Evolutionary conservation across 2,888 invertebrate genomes (phyloP).

Genomic region (Himalopsyche kuldschensis): DNA sequence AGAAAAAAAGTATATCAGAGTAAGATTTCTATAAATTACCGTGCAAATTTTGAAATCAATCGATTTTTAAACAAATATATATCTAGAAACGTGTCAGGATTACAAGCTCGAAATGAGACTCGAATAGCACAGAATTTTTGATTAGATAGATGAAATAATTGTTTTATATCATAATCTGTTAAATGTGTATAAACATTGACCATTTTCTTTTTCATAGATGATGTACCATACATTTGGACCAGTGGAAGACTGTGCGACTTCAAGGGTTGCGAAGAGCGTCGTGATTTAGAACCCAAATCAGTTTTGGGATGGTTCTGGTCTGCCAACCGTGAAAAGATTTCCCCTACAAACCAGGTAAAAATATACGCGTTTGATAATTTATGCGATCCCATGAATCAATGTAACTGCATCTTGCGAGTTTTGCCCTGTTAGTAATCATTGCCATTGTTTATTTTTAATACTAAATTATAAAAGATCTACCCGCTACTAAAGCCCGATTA

Average conservation of each 20-base stretch:
- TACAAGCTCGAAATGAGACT: neutral
- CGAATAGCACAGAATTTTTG: neutral
- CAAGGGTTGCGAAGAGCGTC: conserved; percentile 86
- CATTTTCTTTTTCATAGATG: conserved; percentile 57
- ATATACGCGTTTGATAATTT: neutral
- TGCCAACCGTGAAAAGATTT: conserved; percentile 82
- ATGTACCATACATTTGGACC: conserved; percentile 92
- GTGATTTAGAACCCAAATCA: conserved; percentile 83
- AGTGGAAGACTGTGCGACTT: conserved; percentile 91
- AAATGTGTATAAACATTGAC: neutral
- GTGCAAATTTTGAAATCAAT: too few relatives aligned
- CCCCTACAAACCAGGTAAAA: conserved; percentile 72
- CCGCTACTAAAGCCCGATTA: too few relatives aligned
- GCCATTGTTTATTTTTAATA: too few relatives aligned
- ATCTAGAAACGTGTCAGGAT: too few relatives aligned
- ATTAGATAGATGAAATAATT: neutral
- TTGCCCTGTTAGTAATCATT: too few relatives aligned
- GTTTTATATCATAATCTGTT: too few relatives aligned
- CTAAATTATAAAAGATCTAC: too few relatives aligned
- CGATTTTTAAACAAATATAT: too few relatives aligned
- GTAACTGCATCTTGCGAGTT: too few relatives aligned
- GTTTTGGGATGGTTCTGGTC: conserved; percentile 93
- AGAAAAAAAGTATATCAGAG: neutral
- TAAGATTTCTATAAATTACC: neutral
- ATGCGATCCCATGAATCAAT: neutral